Base-by-base conservation (phyloP, 30 jellyfish, hydroid and myxozoan genomes). In the Aurelia aurita region DNA sequence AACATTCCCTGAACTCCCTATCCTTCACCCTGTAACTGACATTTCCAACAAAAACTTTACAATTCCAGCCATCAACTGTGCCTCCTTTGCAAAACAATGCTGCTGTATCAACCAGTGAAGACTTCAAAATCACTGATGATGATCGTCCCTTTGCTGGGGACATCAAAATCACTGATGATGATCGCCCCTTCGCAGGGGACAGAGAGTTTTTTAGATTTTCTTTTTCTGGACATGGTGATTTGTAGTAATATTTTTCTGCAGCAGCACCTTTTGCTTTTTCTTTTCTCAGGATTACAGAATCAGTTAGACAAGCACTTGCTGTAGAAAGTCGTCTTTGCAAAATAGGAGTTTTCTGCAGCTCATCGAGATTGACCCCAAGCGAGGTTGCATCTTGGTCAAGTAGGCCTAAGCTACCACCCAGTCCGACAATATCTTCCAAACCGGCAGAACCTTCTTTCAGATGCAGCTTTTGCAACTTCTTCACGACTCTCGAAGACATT, bases 21-120 rank as follows among this genome's bases (percentile, higher is more conserved):
- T 87, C 94, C 51, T 57, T 87, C 31, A 87, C 92, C 62, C 72
- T 75, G 86, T 58, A 92, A 47, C 92, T 87, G 19, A 92, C 87
- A 72, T 92, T 92, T 15, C 95, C 94, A 65, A 92, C 98, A 81
- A 86, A 92, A 25, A 92, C 86, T 58, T 92, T 87, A 6, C 81
- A 64, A 11, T 64, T 62, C 54, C 58, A 45, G 13, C 88, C 72
- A 71, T 84, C 97, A 15, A 64, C 71, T 11, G 49, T 70, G 27
- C 74, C 32, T 19, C 75, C 74, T 39, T 80, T 95, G 66, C 91
- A 79, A 82, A 79, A 87, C 59, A 87, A 69, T 57, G 75, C 87
- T 0, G 92, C 98, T n/a, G 73, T 60, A 10, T 87, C 95, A 25
- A 77, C 23, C 62, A 90, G 72, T 29, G 95, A 45, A 45, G 80